A percentile compares a stretch with the other conserved stretches of the same genome.
These are phyloP conservation scores for Helarctos malayanus DNA, from an alignment of 2,797 vertebrate species.

Conservation along the genomic window DNA sequence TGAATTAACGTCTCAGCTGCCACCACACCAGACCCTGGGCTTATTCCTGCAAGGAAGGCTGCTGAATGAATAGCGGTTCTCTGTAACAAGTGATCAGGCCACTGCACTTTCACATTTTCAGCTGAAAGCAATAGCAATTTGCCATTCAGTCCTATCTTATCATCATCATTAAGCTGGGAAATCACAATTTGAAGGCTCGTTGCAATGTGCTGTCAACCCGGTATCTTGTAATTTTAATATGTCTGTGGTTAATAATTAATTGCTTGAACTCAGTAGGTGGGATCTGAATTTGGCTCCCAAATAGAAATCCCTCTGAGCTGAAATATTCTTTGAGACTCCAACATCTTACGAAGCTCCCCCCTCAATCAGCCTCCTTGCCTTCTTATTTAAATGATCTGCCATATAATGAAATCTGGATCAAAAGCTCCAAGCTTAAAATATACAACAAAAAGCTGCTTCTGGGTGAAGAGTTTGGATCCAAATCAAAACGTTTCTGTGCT, in stretches of 20 bases:
- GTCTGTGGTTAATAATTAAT: constrained; percentile 82
- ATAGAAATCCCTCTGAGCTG: constrained; percentile 77
- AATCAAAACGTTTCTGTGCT: constrained; percentile 85
- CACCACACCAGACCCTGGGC: constrained; percentile 55
- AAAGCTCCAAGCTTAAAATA: constrained; percentile 82
- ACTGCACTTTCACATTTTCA: constrained; percentile 70
- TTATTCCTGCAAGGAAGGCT: constrained; percentile 74
- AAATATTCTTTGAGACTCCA: constrained; percentile 74
- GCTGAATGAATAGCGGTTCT: constrained; percentile 74
- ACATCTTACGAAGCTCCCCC: constrained; percentile 66
- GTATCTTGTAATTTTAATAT: constrained; percentile 81
- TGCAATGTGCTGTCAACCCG: constrained; percentile 68
- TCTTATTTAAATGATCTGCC: constrained; percentile 85
- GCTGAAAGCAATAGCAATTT: constrained; percentile 77
- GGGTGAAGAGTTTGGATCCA: constrained; percentile 82
- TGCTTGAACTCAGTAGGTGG: constrained; percentile 80
- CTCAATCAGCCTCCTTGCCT: constrained; percentile 69
- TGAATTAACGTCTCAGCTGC: constrained; percentile 81
- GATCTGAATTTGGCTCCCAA: constrained; percentile 80
- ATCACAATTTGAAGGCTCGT: constrained; percentile 62
- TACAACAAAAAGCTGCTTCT: constrained; percentile 83
- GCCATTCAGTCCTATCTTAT: constrained; percentile 69
- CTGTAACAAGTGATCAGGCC: constrained; percentile 57
- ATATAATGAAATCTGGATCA: constrained; percentile 85
- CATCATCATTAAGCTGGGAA: constrained; percentile 75